A percentile compares a stretch with the other conserved stretches of the same genome.
These are phyloP conservation scores for Typhlomys cinereus DNA, from an alignment of 2,113 vertebrate genomes.

Conservation along the genomic window DNA sequence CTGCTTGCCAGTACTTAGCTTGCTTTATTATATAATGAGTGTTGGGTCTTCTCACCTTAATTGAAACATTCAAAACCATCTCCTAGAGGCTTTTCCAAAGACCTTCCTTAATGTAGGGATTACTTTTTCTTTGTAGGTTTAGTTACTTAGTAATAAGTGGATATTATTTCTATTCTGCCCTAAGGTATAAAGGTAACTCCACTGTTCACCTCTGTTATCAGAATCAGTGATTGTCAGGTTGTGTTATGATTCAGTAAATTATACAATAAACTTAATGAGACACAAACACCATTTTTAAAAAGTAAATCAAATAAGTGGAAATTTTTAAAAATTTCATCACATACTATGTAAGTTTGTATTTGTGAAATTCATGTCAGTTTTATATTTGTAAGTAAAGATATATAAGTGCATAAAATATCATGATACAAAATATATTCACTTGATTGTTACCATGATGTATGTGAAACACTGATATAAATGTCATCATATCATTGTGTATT, in stretches of 20 bases:
- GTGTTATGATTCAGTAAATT: neutral
- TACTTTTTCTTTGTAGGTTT: conserved; percentile 4
- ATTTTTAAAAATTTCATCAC: neutral
- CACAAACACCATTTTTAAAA: conserved; percentile 28
- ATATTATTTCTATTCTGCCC: neutral
- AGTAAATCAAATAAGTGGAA: conserved; percentile 24
- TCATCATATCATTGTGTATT: neutral
- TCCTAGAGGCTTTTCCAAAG: neutral
- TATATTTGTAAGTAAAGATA: neutral
- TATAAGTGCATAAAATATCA: neutral
- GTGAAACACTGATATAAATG: conserved; percentile 32
- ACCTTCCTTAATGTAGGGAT: neutral
- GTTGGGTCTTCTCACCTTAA: too few species aligned
- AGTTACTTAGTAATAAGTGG: conserved; percentile 27
- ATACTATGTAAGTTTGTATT: neutral
- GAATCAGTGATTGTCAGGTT: conserved; percentile 42
- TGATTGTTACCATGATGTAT: neutral
- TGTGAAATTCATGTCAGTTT: conserved; percentile 45
- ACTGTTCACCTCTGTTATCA: neutral
- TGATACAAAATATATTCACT: conserved; percentile 22
- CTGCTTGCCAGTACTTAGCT: too few species aligned
- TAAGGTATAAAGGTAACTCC: neutral
- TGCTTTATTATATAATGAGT: too few species aligned
- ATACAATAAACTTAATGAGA: neutral
- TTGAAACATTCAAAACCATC: too few species aligned